These are phyloP conservation scores for Gerris lacustris DNA, from an alignment of 2,888 invertebrate genomes.

Conservation along the genomic window DNA sequence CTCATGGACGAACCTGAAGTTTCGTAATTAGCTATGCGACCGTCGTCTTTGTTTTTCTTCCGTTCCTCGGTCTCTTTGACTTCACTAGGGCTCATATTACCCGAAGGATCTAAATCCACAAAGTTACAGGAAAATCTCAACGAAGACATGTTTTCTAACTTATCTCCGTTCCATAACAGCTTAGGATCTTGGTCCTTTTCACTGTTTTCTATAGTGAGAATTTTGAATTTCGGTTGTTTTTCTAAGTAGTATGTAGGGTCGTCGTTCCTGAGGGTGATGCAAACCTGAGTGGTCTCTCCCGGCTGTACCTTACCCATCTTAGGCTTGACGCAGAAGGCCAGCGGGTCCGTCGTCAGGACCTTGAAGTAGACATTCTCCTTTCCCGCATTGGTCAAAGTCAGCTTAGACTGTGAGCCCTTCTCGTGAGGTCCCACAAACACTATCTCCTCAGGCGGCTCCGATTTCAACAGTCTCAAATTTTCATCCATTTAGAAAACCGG, in stretches of 20 bases:
- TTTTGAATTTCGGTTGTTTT: slow-evolving; percentile 5
- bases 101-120: background rate
- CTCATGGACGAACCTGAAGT: background rate
- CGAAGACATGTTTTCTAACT: background rate
- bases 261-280: background rate
- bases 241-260: background rate
- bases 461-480: background rate
- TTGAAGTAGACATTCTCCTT: background rate
- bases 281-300: background rate
- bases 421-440: background rate
- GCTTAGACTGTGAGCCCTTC: background rate
- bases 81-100: too few relatives aligned
- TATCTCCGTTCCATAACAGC: background rate
- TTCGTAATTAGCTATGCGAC: background rate
- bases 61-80: too few relatives aligned
- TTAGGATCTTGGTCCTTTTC: background rate
- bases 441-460: background rate
- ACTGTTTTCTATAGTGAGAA: background rate
- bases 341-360: background rate
- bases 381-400: background rate
- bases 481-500: background rate
- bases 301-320: background rate
- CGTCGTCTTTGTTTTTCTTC: too few relatives aligned
- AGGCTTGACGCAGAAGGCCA: background rate
- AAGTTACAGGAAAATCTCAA: background rate